These are phyloP conservation scores for Pararge aegeria DNA, from an alignment of 1,140 invertebrate species.

Conservation along the genomic window DNA sequence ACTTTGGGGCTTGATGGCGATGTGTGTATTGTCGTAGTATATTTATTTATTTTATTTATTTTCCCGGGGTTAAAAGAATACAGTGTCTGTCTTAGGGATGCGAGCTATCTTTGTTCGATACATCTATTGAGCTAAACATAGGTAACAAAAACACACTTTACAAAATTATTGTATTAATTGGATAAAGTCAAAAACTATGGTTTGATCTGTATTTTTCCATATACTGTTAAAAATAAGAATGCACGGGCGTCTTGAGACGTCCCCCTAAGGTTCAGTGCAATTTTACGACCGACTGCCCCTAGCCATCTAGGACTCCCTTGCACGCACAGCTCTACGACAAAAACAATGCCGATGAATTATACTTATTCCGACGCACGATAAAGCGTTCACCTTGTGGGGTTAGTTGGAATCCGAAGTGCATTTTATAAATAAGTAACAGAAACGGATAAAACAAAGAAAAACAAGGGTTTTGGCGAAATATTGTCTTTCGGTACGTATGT, in stretches of 20 bases:
- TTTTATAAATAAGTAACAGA: not conserved
- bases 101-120: too few species aligned
- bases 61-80: too few species aligned
- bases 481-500: too few species aligned
- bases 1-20: too few species aligned
- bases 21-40: too few species aligned
- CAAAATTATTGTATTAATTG: too few species aligned
- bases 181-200: not conserved
- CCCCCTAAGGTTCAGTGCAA: slow-evolving; percentile 65
- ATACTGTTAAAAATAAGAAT: slow-evolving; percentile 62
- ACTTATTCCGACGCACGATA: slow-evolving; percentile 18
- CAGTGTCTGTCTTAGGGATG: too few species aligned
- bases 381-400: not conserved
- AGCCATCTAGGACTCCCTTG: slow-evolving; percentile 37
- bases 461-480: too few species aligned
- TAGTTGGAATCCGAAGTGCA: not conserved
- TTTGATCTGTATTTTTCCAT: slow-evolving; percentile 11
- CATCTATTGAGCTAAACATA: too few species aligned
- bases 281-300: slow-evolving; percentile 72
- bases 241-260: slow-evolving; percentile 74
- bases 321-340: slow-evolving; percentile 46
- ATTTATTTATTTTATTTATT: too few species aligned
- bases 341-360: slow-evolving; percentile 40
- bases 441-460: too few species aligned
- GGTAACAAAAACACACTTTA: too few species aligned